phyloP scores from a whole-genome alignment of 2,113 vertebrate species.

The Apodemus speciosus region DNA sequence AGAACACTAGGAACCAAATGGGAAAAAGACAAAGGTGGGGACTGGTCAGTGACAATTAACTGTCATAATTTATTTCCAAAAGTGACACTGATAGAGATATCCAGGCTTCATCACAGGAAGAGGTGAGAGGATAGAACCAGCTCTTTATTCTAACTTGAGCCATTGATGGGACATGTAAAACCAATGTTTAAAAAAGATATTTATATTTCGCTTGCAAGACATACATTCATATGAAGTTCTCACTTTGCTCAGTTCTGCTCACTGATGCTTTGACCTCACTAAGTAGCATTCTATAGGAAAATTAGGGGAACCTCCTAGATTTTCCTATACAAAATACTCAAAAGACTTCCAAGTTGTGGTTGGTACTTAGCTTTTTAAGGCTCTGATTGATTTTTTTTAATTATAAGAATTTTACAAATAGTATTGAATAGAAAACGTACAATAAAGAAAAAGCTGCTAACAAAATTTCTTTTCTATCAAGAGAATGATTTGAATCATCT shows the following conservation, averaged over 20 bases:
- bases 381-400: not conserved
- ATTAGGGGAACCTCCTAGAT: not conserved
- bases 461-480: not conserved
- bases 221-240: not conserved
- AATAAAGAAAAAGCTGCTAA: not conserved
- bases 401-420: slow-evolving; percentile 10
- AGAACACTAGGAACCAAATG: not conserved
- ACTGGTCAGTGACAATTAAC: not conserved
- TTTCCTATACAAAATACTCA: not conserved
- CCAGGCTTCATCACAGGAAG: not conserved
- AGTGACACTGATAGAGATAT: not conserved
- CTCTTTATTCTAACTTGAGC: not conserved
- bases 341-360: not conserved
- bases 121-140: not conserved
- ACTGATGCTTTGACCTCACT: not conserved
- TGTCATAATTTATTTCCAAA: not conserved
- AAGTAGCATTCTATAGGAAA: not conserved
- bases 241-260: not conserved
- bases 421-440: slow-evolving; percentile 11
- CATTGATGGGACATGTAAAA: not conserved
- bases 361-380: not conserved
- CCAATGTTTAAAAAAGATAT: not conserved
- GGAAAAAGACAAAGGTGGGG: not conserved
- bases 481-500: not conserved
- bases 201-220: not conserved